Conservation (phyloP, 2,797 vertebrate genomes). For the Hemibagrus guttatus region DNA sequence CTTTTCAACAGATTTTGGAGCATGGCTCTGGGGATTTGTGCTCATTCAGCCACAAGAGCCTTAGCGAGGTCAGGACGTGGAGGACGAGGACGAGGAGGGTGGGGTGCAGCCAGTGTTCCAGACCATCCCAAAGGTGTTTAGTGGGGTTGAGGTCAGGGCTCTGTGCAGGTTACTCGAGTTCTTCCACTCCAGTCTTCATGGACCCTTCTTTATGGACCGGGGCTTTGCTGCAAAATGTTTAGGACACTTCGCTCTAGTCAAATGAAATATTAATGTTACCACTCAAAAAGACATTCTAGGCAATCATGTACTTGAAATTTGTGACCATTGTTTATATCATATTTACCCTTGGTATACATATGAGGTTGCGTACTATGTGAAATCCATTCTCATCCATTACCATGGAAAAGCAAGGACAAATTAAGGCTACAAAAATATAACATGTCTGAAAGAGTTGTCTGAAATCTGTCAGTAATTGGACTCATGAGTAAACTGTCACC, state of each 20-base stretch:
- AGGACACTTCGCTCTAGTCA: neutral
- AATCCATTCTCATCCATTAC: neutral
- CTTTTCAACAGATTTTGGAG: neutral
- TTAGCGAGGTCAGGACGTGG: neutral
- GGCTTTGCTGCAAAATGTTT: neutral
- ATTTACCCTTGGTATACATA: neutral
- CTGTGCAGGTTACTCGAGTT: neutral
- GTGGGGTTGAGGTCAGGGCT: neutral
- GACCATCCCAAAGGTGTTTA: too few relatives aligned
- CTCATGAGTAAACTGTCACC: neutral
- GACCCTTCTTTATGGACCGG: neutral
- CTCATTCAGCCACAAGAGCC: neutral
- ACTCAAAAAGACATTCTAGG: neutral
- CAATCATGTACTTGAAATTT: neutral
- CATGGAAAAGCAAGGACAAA: neutral
- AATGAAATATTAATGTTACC: neutral
- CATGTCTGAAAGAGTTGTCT: neutral
- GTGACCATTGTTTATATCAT: neutral
- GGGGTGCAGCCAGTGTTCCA: neutral
- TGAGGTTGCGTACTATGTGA: neutral
- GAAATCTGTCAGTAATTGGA: neutral
- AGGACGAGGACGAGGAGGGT: neutral
- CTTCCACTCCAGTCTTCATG: neutral
- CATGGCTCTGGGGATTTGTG: neutral
- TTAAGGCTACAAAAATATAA: neutral